phyloP scores from a whole-genome alignment of 2,797 vertebrate species.

The Esox lucius region DNA sequence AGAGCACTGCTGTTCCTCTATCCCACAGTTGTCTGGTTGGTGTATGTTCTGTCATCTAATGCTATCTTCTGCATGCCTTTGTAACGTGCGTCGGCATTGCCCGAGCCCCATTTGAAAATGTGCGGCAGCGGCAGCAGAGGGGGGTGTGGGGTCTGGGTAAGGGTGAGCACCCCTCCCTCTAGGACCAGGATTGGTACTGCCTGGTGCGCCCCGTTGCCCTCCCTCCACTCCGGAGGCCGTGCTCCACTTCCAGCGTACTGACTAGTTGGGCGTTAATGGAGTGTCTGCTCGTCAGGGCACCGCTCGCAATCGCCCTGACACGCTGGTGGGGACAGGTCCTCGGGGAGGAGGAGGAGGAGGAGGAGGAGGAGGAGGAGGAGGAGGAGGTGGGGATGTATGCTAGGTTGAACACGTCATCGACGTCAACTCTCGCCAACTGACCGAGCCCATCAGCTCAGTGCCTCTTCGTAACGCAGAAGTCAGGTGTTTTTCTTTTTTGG shows the following conservation, averaged over 20 bases:
- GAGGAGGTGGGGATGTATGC: neutral
- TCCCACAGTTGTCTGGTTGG: neutral
- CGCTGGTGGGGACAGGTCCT: constrained; percentile 12
- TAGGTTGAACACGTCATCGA: neutral
- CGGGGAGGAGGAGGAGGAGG: neutral
- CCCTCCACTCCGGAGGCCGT: constrained; percentile 24
- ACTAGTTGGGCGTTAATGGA: constrained; percentile 43
- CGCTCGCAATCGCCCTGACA: constrained; percentile 42
- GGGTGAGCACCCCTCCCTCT: constrained; percentile 2
- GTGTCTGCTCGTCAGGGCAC: constrained; percentile 44
- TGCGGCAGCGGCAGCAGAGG: too few relatives aligned
- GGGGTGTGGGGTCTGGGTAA: neutral
- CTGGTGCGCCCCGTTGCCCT: neutral
- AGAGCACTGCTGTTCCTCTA: neutral
- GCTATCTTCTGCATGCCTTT: constrained; percentile 1
- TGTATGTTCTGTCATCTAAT: neutral
- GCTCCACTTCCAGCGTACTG: constrained; percentile 41
- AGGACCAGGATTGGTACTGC: constrained; percentile 11
- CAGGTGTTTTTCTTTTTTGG: neutral
- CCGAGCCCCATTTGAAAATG: neutral
- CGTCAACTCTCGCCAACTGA: neutral
- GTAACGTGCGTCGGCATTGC: neutral
- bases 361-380: neutral
- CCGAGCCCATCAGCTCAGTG: neutral
- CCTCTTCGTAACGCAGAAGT: neutral